Base-by-base conservation (phyloP, 2,113 vertebrate species). In the Crypturellus undulatus region DNA sequence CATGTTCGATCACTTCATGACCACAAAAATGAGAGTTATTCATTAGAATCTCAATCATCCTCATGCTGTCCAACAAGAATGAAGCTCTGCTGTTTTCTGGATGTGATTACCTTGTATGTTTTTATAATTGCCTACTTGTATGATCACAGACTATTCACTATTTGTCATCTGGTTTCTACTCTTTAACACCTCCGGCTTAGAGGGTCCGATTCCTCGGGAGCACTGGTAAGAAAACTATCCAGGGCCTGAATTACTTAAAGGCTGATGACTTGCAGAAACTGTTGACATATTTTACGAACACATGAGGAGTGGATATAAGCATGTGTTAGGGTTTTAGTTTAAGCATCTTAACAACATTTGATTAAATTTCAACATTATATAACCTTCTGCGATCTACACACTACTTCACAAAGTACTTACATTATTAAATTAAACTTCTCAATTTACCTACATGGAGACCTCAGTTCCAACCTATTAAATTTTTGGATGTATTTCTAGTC, bases 131-230 rank as follows among this genome's bases (percentile, higher is more conserved):
- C 21, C 10, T 19, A 2, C 14, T 65, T 82, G 82, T 54, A 43
- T 62, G 59, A 52, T 71, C 51, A 36, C 15, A 47, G 5, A 30
- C 26, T 52, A 49, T 47, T 82, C 70, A 47, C 38, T 47, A 3
- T 89, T 89, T 91, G 65, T 81, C 42, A 69, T 89, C 70, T 87
- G 65, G 28, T 79, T 94, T 81, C 56, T 89, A 38, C 38, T 84
- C 21, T 88, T 67, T 89, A 81, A 76, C 70, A 92, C 32, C 38
- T 56, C 52, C 47, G 45, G 2, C 32, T 91, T 78, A 78, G 36
- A 40, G 1, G 3, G 40, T 12, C 6, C 25, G 52, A 0, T 60
- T 94, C 42, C 40, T 36, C 54, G 17, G 13, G 18, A 84, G 2
- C 3, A 49, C 54, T 83, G 79, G 22, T 51, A 71, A 84, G 51